These are phyloP conservation scores for Labeo catla DNA, from an alignment of 2,113 vertebrate genomes.

Conservation along the genomic window DNA sequence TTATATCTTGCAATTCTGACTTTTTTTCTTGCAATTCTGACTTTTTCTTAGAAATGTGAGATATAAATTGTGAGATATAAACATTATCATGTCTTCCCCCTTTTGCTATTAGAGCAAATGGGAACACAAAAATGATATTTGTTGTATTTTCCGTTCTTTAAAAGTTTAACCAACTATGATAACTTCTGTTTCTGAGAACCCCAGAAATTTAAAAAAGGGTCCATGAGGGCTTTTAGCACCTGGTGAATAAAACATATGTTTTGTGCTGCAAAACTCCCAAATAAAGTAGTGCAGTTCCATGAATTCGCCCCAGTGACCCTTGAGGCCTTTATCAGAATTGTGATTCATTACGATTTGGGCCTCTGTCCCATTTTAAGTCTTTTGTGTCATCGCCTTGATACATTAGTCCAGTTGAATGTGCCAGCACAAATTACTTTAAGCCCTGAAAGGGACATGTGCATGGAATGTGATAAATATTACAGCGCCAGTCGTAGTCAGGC, in stretches of 20 bases:
- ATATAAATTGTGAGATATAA: no score
- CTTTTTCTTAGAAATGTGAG: no score
- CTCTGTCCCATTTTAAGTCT: conserved; percentile 30
- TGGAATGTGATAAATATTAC: conserved; percentile 34
- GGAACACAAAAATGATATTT: no score
- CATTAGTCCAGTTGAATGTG: conserved; percentile 35
- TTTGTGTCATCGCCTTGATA: conserved; percentile 32
- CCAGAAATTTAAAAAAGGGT: neutral
- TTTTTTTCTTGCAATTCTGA: no score
- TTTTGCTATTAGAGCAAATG: no score
- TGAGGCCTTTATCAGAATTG: conserved; percentile 14
- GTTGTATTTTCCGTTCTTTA: neutral
- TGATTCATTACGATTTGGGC: conserved; percentile 13
- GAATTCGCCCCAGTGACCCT: neutral
- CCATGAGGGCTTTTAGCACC: neutral
- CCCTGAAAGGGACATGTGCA: conserved; percentile 23
- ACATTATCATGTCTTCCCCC: no score
- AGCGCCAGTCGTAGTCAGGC: neutral
- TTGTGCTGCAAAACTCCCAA: neutral
- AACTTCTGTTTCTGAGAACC: no score
- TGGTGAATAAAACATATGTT: neutral
- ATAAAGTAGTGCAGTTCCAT: neutral
- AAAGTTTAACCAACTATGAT: no score
- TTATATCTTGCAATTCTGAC: no score
- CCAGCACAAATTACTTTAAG: conserved; percentile 29